Percentiles rank a stretch among this genome's conserved stretches.
These are phyloP conservation scores for Pygocentrus nattereri DNA, from an alignment of 2,797 vertebrate species.

Conservation along the genomic window DNA sequence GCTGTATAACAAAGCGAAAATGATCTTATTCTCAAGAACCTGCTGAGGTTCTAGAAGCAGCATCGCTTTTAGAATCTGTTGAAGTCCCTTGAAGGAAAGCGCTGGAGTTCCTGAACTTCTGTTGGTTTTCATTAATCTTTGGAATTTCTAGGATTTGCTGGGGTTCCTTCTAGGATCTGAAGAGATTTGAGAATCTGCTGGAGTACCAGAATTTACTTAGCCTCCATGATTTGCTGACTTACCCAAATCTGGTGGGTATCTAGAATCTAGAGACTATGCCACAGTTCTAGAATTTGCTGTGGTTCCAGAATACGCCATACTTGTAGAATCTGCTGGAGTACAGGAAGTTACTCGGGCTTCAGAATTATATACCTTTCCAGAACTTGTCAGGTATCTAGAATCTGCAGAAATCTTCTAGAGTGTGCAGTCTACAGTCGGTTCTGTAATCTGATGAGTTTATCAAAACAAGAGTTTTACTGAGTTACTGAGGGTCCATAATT, in stretches of 20 bases:
- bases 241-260: too few species aligned
- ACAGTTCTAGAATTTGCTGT: not conserved
- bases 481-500: too few species aligned
- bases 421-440: too few species aligned
- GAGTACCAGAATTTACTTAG: too few species aligned
- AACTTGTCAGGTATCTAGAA: not conserved
- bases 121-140: too few species aligned
- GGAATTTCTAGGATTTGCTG: not conserved
- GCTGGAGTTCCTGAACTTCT: not conserved
- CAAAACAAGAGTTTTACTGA: too few species aligned
- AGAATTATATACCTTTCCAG: not conserved
- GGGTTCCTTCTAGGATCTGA: not conserved
- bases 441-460: too few species aligned
- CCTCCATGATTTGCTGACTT: too few species aligned
- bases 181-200: not conserved
- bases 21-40: not conserved
- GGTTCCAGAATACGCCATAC: not conserved
- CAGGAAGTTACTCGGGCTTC: not conserved
- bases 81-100: not conserved
- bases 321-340: too few species aligned
- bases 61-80: not conserved
- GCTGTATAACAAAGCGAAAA: not conserved
- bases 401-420: not conserved
- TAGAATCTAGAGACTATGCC: too few species aligned
- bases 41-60: too few species aligned